Evolutionary conservation across 1,140 invertebrate species (phyloP), one percentile per base, ranked within the genome.

Genomic region (Lamellibrachia luymesi): DNA sequence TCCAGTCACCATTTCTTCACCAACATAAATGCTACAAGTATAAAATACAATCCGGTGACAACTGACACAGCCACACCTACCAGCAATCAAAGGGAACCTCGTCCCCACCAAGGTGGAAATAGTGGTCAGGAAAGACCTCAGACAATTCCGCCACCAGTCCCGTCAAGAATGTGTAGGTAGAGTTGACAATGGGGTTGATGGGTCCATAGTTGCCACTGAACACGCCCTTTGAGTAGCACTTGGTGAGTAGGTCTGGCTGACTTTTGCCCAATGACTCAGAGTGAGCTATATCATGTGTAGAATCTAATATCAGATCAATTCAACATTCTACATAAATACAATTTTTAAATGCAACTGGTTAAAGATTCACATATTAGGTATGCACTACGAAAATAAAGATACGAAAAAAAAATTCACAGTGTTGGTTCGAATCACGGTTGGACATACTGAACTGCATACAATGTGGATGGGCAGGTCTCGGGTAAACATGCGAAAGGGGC

Each of bases 51-150:
- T 52, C 10, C 10, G 10, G 51, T 52, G 51, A 52, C 5, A 80
- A 22, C 25, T 80, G 10, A 4, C 13, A 13, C 64, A 80, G 64
- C 64, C 94, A 94, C 52, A 94, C 94, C 96, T 96, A 98, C 98
- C 98, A 99, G 95, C 99, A 99, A 92, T 97, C 96, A 94, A 98
- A 98, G 52, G 97, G 97, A 1, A 99, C 98, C 97, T 99, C 99
- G 96, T 99, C 98, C 1, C 98, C 98, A 49, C 99, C 98, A 2
- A 96, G 93, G 93, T 96, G 96, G 17, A 96, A 93, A 91, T 96
- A 96, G 22, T 96, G 94, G 94, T 96, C 96, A 13, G 96, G 95
- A 93, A 96, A 96, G 2, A 95, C 94, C 7, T 94, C 80, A 49
- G 94, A 93, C 17, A 96, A 92, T 93, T 96, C 96, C 6, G 56